Evolutionary conservation across 2,888 invertebrate genomes (phyloP).

Genomic region (Keiferia lycopersicella): DNA sequence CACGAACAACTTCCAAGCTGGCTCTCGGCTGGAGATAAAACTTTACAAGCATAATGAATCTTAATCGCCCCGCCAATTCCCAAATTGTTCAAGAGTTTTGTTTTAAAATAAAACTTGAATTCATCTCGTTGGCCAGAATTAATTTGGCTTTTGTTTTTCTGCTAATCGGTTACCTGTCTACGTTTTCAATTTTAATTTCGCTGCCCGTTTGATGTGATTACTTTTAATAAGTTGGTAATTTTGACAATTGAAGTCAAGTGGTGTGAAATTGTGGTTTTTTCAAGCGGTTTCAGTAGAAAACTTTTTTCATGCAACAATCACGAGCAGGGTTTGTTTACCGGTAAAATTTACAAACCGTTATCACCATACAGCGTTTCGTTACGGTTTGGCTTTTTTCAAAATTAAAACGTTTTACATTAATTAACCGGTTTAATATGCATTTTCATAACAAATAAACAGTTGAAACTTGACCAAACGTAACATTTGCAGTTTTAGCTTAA

Average conservation of each 20-base stretch:
- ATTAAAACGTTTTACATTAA: no score
- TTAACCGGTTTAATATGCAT: no score
- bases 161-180: conserved; percentile 69
- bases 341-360: no score
- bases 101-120: conserved; percentile 72
- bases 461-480: no score
- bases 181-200: conserved; percentile 60
- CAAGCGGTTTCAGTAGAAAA: background rate
- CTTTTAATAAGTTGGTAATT: conserved; percentile 38
- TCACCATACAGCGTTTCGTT: no score
- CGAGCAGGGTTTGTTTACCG: no score
- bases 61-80: conserved; percentile 74
- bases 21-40: conserved; percentile 68
- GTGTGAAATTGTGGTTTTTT: conserved; percentile 23
- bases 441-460: no score
- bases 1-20: conserved; percentile 67
- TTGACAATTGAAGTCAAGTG: conserved; percentile 25
- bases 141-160: conserved; percentile 67
- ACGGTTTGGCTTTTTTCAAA: no score
- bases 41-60: conserved; percentile 79
- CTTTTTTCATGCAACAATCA: background rate
- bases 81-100: conserved; percentile 73
- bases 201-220: conserved; percentile 45
- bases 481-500: no score
- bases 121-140: conserved; percentile 67